phyloP scores from a whole-genome alignment of 2,797 vertebrate species.

The Danio kyathit region DNA sequence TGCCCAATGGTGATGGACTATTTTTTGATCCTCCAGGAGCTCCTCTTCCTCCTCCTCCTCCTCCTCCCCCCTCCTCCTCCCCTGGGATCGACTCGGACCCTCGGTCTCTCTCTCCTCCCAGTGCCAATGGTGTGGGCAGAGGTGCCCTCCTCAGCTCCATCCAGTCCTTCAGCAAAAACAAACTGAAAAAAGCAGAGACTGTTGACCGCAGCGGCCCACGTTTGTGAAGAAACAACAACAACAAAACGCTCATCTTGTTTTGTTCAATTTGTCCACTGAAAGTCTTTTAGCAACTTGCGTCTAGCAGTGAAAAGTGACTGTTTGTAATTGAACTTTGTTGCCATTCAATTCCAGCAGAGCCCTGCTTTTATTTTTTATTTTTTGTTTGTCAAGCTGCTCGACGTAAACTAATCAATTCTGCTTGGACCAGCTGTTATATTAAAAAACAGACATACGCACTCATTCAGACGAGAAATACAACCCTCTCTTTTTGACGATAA shows the following conservation, averaged over 20 bases:
- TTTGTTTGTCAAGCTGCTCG: not conserved
- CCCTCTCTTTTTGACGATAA: not conserved
- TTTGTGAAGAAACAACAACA: conserved; percentile 73
- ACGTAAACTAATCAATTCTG: conserved; percentile 2
- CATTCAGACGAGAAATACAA: too few species aligned
- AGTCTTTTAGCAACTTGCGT: conserved; percentile 18
- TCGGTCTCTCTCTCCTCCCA: conserved; percentile 61
- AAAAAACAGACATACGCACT: too few species aligned
- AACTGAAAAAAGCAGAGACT: conserved; percentile 88
- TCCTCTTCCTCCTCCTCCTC: conserved; percentile 73
- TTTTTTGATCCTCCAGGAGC: conserved; percentile 75
- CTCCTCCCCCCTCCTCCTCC: conserved; percentile 73
- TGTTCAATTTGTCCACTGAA: conserved; percentile 45
- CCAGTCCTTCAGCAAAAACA: conserved; percentile 91
- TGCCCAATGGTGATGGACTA: not conserved
- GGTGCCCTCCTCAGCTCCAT: conserved; percentile 94
- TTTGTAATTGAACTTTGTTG: conserved; percentile 19
- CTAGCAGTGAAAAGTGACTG: conserved; percentile 20
- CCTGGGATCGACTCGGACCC: conserved; percentile 71
- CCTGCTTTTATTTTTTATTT: not conserved
- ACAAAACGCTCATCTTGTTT: not conserved
- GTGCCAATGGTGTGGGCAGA: conserved; percentile 74
- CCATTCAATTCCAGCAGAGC: not conserved
- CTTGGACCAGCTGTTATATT: not conserved
- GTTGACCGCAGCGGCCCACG: conserved; percentile 81